phyloP scores from a whole-genome alignment of 2,797 vertebrate species.

The Brachyrhaphis roseni region DNA sequence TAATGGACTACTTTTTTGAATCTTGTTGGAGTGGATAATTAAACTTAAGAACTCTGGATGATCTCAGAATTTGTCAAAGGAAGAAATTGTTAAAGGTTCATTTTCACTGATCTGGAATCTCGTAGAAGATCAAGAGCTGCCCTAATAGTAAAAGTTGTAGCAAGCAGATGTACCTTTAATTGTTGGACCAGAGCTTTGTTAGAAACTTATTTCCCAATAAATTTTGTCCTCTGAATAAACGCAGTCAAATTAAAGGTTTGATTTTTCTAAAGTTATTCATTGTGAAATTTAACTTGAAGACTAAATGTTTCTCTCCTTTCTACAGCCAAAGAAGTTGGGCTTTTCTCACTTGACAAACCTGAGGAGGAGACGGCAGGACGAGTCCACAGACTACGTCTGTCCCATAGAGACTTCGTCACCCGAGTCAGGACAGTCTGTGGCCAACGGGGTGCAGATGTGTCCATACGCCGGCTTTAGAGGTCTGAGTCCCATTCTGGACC shows the following conservation, averaged over 20 bases:
- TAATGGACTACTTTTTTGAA: too few relatives aligned
- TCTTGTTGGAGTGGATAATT: too few relatives aligned
- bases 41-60: too few relatives aligned
- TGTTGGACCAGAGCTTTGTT: neutral
- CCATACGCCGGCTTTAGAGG: slow-evolving; percentile 82
- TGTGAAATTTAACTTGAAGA: neutral
- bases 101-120: neutral
- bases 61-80: too few relatives aligned
- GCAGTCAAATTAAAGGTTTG: neutral
- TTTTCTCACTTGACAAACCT: slow-evolving; percentile 94
- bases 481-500: slow-evolving; percentile 82
- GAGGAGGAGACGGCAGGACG: slow-evolving; percentile 89
- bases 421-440: slow-evolving; percentile 41
- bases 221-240: neutral
- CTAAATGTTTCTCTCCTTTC: slow-evolving; percentile 11
- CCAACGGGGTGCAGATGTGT: slow-evolving; percentile 80
- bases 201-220: neutral
- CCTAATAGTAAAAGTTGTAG: neutral
- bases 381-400: slow-evolving; percentile 93
- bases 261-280: neutral
- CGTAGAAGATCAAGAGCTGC: neutral
- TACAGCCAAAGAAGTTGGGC: slow-evolving; percentile 93
- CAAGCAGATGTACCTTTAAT: neutral
- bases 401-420: slow-evolving; percentile 79
- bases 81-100: neutral